Evolutionary conservation across 2,888 invertebrate genomes (phyloP).

Genomic region (Caenorhabditis zanzibari): DNA sequence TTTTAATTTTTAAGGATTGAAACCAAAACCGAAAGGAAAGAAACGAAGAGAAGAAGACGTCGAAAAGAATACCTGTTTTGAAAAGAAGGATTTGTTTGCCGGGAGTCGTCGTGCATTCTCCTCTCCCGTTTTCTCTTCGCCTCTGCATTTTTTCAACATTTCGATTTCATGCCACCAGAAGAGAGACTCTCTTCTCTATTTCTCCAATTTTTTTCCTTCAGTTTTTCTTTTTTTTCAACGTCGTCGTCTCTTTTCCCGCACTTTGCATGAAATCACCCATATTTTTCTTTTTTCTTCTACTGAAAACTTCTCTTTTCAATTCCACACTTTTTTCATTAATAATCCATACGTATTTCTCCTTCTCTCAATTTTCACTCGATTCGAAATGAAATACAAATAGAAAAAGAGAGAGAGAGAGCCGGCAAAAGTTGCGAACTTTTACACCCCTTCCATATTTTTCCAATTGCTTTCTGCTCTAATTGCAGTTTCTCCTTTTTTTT

Average conservation of each 20-base stretch:
- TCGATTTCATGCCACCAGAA: conserved; percentile 44
- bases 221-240: background rate
- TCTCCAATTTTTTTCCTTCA: background rate
- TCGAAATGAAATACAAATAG: conserved; percentile 44
- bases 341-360: conserved; percentile 45
- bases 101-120: conserved; percentile 35
- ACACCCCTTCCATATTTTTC: background rate
- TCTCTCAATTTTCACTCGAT: background rate
- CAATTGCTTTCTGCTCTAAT: conserved; percentile 19
- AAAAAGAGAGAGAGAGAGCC: background rate
- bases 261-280: conserved; percentile 38
- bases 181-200: conserved; percentile 17
- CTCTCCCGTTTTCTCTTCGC: conserved; percentile 11
- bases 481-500: background rate
- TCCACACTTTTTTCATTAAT: conserved; percentile 49
- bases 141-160: conserved; percentile 37
- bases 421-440: conserved; percentile 10
- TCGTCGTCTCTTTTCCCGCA: background rate
- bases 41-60: background rate
- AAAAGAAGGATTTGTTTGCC: conserved; percentile 1
- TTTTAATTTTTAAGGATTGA: background rate
- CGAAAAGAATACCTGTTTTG: conserved; percentile 40
- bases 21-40: background rate
- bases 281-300: conserved; percentile 23
- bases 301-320: conserved; percentile 13